Base-by-base conservation (phyloP, 2,888 invertebrate genomes). In the Tyria jacobaeae region DNA sequence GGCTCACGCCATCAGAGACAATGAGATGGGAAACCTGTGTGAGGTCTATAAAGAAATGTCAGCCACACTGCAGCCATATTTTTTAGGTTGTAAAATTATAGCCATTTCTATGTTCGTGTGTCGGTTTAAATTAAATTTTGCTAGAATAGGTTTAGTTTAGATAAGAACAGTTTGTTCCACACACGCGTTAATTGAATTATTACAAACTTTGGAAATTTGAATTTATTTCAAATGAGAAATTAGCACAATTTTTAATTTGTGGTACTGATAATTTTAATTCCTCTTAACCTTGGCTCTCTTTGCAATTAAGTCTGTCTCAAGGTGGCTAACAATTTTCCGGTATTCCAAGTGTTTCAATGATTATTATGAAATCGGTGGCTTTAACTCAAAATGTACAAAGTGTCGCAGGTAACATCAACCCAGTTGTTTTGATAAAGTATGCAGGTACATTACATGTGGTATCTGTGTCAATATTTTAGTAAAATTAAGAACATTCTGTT, bases 261-360 rank as follows among this genome's bases (percentile, higher is more conserved):
- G 67, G 62, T 67, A 50, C 57, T 61, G 66, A 75, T 73, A 77
- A 76, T 72, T 78, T 71, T 61, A 78, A 81, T 83, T 81, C 68
- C 80, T 80, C 75, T 70, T 66, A 75, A 74, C 87, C 87, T 86
- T 86, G 85, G 73, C 75, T 82, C 77, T 78, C 80, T 82, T 79
- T 74, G 78, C 77, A 80, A 73, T 74, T 71, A 61, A 70, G 62
- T 71, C 66, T 48, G 66, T 75, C 73, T 78, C 80, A 82, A 83
- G 81, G 82, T 75, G 66, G 64, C 37, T 68, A 73, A 76, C 53
- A 78, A 80, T 85, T 86, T 83, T 82, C 79, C 72, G 79, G 76
- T 83, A 78, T 80, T 81, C 79, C 79, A 78, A 82, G 74, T 82
- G 78, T 78, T 80, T 78, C 71, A 65, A 62, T 68, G 56, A 68